A percentile compares a stretch with the other conserved stretches of the same genome.
Evolutionary conservation across 2,888 invertebrate genomes (phyloP).

Genomic region (Antheraea assamensis): DNA sequence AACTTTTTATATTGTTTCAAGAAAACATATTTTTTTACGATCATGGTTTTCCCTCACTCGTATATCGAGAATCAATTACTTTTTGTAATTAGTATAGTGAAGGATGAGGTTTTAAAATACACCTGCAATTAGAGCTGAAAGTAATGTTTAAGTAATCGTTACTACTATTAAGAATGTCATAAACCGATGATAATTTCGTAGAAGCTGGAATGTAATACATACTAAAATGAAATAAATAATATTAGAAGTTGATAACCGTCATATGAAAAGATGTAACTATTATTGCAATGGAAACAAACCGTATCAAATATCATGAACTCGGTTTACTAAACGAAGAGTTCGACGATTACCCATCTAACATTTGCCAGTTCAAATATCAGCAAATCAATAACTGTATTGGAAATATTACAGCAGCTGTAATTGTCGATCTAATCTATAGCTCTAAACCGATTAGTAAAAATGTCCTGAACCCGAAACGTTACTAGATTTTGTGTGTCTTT

Average conservation of each 20-base stretch:
- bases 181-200: no score
- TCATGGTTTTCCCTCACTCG: neutral
- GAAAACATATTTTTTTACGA: neutral
- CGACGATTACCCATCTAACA: slow-evolving; percentile 18
- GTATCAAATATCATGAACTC: slow-evolving; percentile 17
- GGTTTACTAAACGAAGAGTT: slow-evolving; percentile 17
- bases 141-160: neutral
- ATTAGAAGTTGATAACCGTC: neutral
- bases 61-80: neutral
- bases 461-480: no score
- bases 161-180: no score
- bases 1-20: neutral
- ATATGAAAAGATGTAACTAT: neutral
- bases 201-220: neutral
- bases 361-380: slow-evolving; percentile 3
- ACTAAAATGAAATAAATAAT: neutral
- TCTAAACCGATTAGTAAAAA: no score
- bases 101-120: neutral
- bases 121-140: neutral
- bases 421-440: neutral
- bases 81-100: neutral
- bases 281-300: slow-evolving; percentile 13
- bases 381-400: slow-evolving; percentile 5
- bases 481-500: no score
- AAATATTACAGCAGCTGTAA: neutral